Conservation (phyloP, 2,888 invertebrate genomes). For the Melinaea marsaeus region DNA sequence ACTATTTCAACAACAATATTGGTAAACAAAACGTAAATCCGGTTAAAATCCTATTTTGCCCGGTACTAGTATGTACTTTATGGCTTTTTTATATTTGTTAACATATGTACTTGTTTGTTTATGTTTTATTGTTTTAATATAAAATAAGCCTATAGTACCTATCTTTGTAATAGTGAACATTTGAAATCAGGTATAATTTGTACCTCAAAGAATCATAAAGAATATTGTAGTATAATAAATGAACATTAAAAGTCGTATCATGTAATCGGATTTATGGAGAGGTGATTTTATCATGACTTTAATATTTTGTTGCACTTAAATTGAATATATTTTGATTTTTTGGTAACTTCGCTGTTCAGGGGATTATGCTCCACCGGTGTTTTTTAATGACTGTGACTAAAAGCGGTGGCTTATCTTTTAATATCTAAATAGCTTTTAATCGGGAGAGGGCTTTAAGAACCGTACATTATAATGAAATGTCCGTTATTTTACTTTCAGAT, state of each 20-base stretch:
- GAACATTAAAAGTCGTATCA: conserved; percentile 16
- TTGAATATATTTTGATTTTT: background rate
- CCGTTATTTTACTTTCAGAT: background rate
- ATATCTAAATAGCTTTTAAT: background rate
- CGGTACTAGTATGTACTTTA: background rate
- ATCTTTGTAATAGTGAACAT: conserved; percentile 6
- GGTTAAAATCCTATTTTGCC: background rate
- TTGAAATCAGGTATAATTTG: conserved; percentile 15
- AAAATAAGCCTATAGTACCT: too few relatives aligned
- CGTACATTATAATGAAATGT: background rate
- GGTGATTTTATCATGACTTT: conserved; percentile 1
- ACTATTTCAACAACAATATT: background rate
- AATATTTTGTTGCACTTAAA: background rate
- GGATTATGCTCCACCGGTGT: background rate
- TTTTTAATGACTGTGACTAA: background rate
- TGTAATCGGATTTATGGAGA: conserved; percentile 5
- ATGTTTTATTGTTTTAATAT: too few relatives aligned
- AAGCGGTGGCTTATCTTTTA: background rate
- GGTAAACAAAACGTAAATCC: background rate
- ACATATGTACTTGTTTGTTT: too few relatives aligned
- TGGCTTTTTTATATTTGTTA: too few relatives aligned
- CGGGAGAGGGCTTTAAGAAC: background rate
- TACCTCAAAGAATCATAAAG: background rate
- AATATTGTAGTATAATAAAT: conserved; percentile 9
- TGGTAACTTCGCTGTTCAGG: background rate